phyloP scores from a whole-genome alignment of 2,113 vertebrate species.

The Oxyura jamaicensis region DNA sequence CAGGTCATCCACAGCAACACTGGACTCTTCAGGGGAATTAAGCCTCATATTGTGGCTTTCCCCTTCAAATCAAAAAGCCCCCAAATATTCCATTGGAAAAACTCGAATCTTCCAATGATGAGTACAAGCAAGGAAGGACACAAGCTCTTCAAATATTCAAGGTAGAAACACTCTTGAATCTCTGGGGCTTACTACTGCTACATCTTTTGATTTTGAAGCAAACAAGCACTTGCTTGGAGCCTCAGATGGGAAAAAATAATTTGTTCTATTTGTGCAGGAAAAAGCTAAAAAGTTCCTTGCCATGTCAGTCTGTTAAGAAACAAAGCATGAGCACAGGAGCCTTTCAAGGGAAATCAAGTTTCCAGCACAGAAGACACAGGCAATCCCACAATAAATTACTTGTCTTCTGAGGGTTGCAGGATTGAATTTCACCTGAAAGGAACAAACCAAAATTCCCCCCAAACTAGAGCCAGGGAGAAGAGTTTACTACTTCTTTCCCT shows the following conservation, averaged over 20 bases:
- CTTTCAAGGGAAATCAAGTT: background rate
- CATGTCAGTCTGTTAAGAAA: background rate
- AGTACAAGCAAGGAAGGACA: background rate
- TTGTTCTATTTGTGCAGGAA: background rate
- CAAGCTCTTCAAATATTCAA: background rate
- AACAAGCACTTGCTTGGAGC: background rate
- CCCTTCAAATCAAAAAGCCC: slow-evolving; percentile 46
- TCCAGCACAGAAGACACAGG: background rate
- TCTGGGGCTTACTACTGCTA: background rate
- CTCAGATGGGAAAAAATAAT: background rate
- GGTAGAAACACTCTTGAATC: background rate
- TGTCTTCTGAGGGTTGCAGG: background rate
- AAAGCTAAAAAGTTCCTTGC: background rate
- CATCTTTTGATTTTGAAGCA: background rate
- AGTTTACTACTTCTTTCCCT: background rate
- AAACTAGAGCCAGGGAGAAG: background rate
- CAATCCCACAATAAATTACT: background rate
- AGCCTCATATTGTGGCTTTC: slow-evolving; percentile 37
- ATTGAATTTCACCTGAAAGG: background rate
- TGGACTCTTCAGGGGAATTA: slow-evolving; percentile 48
- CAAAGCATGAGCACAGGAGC: background rate
- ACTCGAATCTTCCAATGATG: background rate
- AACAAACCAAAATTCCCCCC: background rate
- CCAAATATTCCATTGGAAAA: slow-evolving; percentile 59
- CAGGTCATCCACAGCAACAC: slow-evolving; percentile 6